phyloP scores from a whole-genome alignment of 53 echinoderm and acorn worm genomes.

The Zoroaster sp. region DNA sequence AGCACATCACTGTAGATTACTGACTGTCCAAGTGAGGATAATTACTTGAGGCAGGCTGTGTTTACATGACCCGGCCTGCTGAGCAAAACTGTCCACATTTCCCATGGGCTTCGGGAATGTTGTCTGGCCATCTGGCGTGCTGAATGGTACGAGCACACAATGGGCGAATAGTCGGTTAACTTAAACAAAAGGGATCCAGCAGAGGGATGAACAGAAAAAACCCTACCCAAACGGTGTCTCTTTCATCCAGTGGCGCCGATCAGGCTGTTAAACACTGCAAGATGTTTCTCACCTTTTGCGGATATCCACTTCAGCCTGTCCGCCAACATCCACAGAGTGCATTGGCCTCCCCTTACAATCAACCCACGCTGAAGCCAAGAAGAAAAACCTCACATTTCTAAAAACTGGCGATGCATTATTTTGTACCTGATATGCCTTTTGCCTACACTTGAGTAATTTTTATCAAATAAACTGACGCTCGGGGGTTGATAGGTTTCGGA shows the following conservation, averaged over 20 bases:
- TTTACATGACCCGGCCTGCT: background rate
- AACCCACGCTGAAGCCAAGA: background rate
- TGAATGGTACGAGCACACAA: constrained; percentile 16
- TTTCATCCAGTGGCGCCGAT: constrained; percentile 4
- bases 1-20: constrained; percentile 22
- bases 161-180: background rate
- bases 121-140: constrained; percentile 13
- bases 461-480: background rate
- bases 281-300: constrained; percentile 17
- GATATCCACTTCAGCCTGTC: background rate
- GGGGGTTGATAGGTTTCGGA: background rate
- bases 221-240: background rate
- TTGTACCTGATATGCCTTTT: background rate
- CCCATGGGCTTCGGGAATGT: constrained; percentile 11
- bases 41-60: background rate
- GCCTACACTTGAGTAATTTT: background rate
- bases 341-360: background rate
- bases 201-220: background rate
- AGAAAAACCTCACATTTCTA: background rate
- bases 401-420: too few species aligned
- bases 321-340: constrained; percentile 3
- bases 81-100: constrained; percentile 27
- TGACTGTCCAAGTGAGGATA: background rate
- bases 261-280: constrained; percentile 7
- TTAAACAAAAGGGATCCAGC: background rate